phyloP scores from a whole-genome alignment of 2,797 vertebrate genomes.

The Coregonus ussuriensis region DNA sequence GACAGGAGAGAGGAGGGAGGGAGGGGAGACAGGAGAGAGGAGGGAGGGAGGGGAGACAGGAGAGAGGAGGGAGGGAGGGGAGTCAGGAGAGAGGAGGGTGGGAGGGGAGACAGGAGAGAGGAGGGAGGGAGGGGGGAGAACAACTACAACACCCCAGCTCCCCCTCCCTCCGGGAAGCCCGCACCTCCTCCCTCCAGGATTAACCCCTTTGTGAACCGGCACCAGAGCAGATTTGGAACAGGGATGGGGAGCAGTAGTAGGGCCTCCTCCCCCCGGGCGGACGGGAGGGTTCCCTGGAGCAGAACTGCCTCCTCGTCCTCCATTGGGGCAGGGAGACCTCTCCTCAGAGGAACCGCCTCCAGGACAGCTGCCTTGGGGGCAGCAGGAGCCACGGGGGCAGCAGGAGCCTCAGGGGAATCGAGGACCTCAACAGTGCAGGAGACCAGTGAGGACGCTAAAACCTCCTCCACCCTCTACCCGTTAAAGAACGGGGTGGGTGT shows the following conservation, averaged over 20 bases:
- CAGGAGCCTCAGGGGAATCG: conserved; percentile 57
- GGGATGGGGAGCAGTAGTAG: conserved; percentile 42
- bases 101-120: too few relatives aligned
- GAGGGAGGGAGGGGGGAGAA: not conserved
- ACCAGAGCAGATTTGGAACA: conserved; percentile 53
- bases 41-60: too few relatives aligned
- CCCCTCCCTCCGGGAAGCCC: conserved; percentile 41
- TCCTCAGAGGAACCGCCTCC: conserved; percentile 53
- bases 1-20: too few relatives aligned
- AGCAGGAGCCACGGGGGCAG: conserved; percentile 36
- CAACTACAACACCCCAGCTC: conserved; percentile 39
- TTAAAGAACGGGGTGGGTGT: conserved; percentile 55
- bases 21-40: too few relatives aligned
- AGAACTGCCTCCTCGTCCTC: conserved; percentile 67
- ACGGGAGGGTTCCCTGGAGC: conserved; percentile 57
- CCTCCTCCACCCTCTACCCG: conserved; percentile 54
- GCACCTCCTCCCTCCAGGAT: conserved; percentile 52
- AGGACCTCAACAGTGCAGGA: conserved; percentile 64
- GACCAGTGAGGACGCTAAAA: conserved; percentile 60
- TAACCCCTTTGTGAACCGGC: conserved; percentile 55
- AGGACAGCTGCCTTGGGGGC: conserved; percentile 45
- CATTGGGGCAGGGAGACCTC: conserved; percentile 61
- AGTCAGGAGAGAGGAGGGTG: too few relatives aligned
- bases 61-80: too few relatives aligned
- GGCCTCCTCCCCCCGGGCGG: conserved; percentile 54